Base-by-base conservation (phyloP, 2,888 invertebrate genomes). In the Rhopalosiphum nymphaeae region DNA sequence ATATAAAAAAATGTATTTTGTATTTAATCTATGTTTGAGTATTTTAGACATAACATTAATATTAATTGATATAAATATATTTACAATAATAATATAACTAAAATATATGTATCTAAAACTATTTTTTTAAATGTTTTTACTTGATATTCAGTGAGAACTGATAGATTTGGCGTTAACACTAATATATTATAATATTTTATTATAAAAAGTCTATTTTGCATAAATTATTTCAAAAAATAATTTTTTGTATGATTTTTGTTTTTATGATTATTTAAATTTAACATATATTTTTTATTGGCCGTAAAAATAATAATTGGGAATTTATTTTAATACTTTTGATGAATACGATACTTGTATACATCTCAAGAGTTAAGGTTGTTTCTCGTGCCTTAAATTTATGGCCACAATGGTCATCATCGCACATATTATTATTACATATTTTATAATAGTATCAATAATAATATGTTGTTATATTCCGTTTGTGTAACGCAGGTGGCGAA, bases 401-500 rank as follows among this genome's bases (percentile, higher is more conserved):
- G 16, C 16, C 67, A 36, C 21, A 21, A 36, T 78, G 2, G 36
- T 78, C 78, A 78, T 21, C 36, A 21, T 16, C 21, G 21, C 9
- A 26, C 78, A 7, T 36, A 78, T n/a, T 78, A 36, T n/a, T 78
- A 36, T 78, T 2, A 78, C 7, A 2, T 21, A 78, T 36, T 78
- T 78, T 36, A 21, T 36, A 26, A 21, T 9, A 21, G 4, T 25
- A 9, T 36, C 78, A 78, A 21, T 36, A 78, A 78, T 78, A 78
- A 42, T n/a, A 13, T 16, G n/a, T 67, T 67, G 3, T 36, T n/a
- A 16, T 87, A 87, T 42, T 84, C 16, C 0, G n/a, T 67, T 46
- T 49, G 4, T 57, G 56, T 16, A 1, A 4, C 46, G 1, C 89
- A 94, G 93, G 93, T 94, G 85, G 93, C 93, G 57, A 94, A 90